These are phyloP conservation scores for Stenichneumon culpator DNA, from an alignment of 2,888 invertebrate species.

Conservation along the genomic window DNA sequence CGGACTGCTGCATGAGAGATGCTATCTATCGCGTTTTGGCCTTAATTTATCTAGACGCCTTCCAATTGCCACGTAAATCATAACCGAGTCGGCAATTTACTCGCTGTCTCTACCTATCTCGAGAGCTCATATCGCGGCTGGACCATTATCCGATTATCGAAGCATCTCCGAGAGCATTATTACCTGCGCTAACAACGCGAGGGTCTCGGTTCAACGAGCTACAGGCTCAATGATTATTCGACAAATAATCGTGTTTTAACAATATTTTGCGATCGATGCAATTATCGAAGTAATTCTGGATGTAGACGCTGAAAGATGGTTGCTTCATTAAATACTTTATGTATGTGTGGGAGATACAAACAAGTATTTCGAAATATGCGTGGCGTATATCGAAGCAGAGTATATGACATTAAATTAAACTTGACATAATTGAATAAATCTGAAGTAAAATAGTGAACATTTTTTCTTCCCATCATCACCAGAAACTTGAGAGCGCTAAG, in stretches of 20 bases:
- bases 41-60: slow-evolving; percentile 75
- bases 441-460: no score
- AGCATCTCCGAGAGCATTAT: background rate
- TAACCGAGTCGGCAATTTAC: slow-evolving; percentile 56
- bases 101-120: slow-evolving; percentile 12
- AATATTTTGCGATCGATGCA: background rate
- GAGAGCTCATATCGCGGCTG: slow-evolving; percentile 12
- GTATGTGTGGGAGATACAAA: background rate
- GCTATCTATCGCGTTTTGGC: slow-evolving; percentile 71
- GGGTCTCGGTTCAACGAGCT: background rate
- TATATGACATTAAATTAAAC: background rate
- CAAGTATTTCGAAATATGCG: background rate
- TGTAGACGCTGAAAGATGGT: background rate
- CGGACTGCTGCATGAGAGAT: background rate
- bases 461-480: no score
- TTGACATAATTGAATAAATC: background rate
- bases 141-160: slow-evolving; percentile 46
- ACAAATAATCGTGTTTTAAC: slow-evolving; percentile 8
- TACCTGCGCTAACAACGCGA: slow-evolving; percentile 20
- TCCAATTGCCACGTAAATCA: slow-evolving; percentile 73
- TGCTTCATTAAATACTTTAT: slow-evolving; percentile 1
- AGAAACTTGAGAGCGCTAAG: no score
- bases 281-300: background rate
- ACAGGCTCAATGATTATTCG: slow-evolving; percentile 22
- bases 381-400: background rate